Evolutionary conservation across 2,888 invertebrate species (phyloP).

Genomic region (Xestia sexstrigata): DNA sequence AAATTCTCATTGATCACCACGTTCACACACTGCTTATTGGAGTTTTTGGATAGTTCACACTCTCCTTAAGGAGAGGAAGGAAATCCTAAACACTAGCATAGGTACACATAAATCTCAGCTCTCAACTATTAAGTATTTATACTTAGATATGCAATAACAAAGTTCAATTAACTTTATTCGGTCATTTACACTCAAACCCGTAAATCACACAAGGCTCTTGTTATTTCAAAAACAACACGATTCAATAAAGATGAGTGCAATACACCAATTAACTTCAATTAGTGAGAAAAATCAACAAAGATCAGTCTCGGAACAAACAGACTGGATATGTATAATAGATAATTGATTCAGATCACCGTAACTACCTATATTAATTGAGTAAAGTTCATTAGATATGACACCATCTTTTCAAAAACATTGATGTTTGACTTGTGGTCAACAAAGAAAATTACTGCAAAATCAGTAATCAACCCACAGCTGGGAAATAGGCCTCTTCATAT

Average conservation of each 20-base stretch:
- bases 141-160: slow-evolving; percentile 2
- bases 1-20: too few species aligned
- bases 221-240: neutral
- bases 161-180: slow-evolving; percentile 17
- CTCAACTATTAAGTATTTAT: neutral
- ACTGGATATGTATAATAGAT: slow-evolving; percentile 71
- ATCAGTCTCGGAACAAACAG: slow-evolving; percentile 67
- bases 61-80: too few species aligned
- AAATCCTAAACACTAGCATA: too few species aligned
- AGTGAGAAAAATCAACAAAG: slow-evolving; percentile 23
- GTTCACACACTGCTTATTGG: too few species aligned
- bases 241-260: neutral
- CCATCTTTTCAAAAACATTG: too few species aligned
- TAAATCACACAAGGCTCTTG: slow-evolving; percentile 1
- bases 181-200: neutral
- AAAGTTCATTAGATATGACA: slow-evolving; percentile 16
- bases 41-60: too few species aligned
- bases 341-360: slow-evolving; percentile 68
- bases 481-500: too few species aligned
- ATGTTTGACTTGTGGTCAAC: too few species aligned
- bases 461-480: too few species aligned
- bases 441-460: too few species aligned
- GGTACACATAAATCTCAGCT: too few species aligned
- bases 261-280: slow-evolving; percentile 35
- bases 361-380: slow-evolving; percentile 14